Evolutionary conservation across 2,113 vertebrate genomes (phyloP).

Genomic region (Camarhynchus parvulus): DNA sequence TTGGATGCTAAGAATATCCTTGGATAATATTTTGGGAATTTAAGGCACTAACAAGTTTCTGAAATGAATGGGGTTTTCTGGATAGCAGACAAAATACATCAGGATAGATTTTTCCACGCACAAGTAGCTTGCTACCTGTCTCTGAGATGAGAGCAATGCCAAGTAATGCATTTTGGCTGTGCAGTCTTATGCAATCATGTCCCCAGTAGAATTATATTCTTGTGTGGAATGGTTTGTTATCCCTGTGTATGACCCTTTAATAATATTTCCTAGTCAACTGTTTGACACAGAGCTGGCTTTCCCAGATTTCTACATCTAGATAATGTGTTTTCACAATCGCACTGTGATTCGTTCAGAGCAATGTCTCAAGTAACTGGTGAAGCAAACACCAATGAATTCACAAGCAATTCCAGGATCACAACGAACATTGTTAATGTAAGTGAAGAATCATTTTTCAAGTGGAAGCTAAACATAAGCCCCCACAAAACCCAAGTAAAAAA

Average conservation of each 20-base stretch:
- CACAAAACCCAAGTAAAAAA: not conserved
- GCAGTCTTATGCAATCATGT: not conserved
- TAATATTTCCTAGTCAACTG: not conserved
- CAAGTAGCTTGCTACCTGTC: not conserved
- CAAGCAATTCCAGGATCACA: not conserved
- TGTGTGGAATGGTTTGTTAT: not conserved
- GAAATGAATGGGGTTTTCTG: constrained; percentile 40
- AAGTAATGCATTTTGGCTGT: not conserved
- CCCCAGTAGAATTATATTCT: not conserved
- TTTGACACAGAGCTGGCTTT: not conserved
- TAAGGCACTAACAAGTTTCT: constrained; percentile 14
- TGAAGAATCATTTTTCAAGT: constrained; percentile 25
- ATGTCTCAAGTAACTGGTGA: constrained; percentile 20
- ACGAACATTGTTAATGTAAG: not conserved
- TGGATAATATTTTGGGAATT: constrained; percentile 34
- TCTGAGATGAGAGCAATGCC: not conserved
- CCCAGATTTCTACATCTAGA: not conserved
- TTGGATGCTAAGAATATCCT: constrained; percentile 32
- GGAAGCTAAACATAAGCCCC: not conserved
- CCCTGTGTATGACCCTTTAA: not conserved
- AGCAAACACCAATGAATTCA: not conserved
- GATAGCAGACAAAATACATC: constrained; percentile 7
- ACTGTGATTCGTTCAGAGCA: not conserved
- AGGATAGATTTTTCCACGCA: not conserved
- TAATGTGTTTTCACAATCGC: constrained; percentile 42